Evolutionary conservation across 1,140 invertebrate genomes (phyloP).

Genomic region (Centruroides sculpturatus): DNA sequence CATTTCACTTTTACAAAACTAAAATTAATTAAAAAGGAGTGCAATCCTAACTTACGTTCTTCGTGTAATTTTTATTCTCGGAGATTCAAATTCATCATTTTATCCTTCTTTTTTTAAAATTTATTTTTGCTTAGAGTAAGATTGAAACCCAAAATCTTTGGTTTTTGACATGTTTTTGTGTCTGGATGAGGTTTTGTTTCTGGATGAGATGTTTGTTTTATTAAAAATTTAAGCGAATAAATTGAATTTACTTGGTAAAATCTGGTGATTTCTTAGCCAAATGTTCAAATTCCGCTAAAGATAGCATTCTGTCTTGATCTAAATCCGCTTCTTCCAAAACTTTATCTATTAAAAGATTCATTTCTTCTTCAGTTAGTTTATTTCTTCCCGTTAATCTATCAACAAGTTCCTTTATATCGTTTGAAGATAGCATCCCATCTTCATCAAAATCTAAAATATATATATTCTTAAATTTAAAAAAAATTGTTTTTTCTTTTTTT

Average conservation of each 20-base stretch:
- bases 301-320: slow-evolving; percentile 79
- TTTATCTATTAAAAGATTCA: slow-evolving; percentile 24
- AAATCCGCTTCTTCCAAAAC: slow-evolving; percentile 78
- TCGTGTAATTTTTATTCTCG: too few relatives aligned
- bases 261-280: slow-evolving; percentile 83
- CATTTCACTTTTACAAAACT: too few relatives aligned
- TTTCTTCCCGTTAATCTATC: slow-evolving; percentile 1
- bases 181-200: too few relatives aligned
- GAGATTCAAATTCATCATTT: too few relatives aligned
- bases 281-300: slow-evolving; percentile 91
- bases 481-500: slow-evolving; percentile 41
- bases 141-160: too few relatives aligned
- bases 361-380: background rate
- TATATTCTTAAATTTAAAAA: background rate
- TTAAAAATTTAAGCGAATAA: too few relatives aligned
- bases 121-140: too few relatives aligned
- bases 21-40: too few relatives aligned
- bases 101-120: too few relatives aligned
- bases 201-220: too few relatives aligned
- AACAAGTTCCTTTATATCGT: slow-evolving; percentile 33
- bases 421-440: slow-evolving; percentile 36
- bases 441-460: slow-evolving; percentile 23
- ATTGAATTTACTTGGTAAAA: slow-evolving; percentile 34
- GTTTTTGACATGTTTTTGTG: too few relatives aligned
- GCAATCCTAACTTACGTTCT: too few relatives aligned